Evolutionary conservation across 2,113 vertebrate genomes (phyloP), one percentile per base, ranked within the genome.

Genomic region (Amazona guildingii): DNA sequence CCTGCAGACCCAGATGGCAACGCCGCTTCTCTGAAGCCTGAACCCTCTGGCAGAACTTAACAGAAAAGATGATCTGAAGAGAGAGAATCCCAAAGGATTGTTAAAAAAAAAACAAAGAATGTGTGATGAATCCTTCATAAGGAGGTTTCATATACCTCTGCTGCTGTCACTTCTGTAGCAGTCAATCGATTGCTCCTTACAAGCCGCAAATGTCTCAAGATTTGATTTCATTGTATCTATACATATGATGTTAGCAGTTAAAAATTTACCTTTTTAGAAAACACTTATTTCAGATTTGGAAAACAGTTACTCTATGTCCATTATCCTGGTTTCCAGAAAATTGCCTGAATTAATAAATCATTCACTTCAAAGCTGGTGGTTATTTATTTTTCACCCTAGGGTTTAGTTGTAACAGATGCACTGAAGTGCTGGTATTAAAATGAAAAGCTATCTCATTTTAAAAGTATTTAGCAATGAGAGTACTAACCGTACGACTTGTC

Each of bases 341-440:
- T 96, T 35, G 13, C 87, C 80, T 90, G 93, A 92, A 97, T 95
- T 95, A 78, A 44, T 83, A 93, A 96, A 95, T 96, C 81, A 89
- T 93, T 96, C 64, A 93, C 83, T 96, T 91, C 74, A 94, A 93
- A 96, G 78, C 78, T 94, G 90, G 77, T 93, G 91, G 78, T 94
- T 73, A 86, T 96, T 98, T 97, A 87, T 96, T 97, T 97, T 97
- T 96, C 68, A 93, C 82, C 97, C 95, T 77, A 94, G 33, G 35
- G 55, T 73, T 95, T 97, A 86, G 91, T 97, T 97, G 94, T 96
- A 97, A 94, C 87, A 96, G 74, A 87, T 74, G 48, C 92, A 94
- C 79, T 87, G 24, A 78, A 37, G 68, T 92, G 76, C 35, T 94
- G 88, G 64, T 94, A 70, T 91, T 93, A 95, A 96, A 96, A 96